Evolutionary conservation across 2,888 invertebrate species (phyloP).

Genomic region (Drosophila peninsularis): DNA sequence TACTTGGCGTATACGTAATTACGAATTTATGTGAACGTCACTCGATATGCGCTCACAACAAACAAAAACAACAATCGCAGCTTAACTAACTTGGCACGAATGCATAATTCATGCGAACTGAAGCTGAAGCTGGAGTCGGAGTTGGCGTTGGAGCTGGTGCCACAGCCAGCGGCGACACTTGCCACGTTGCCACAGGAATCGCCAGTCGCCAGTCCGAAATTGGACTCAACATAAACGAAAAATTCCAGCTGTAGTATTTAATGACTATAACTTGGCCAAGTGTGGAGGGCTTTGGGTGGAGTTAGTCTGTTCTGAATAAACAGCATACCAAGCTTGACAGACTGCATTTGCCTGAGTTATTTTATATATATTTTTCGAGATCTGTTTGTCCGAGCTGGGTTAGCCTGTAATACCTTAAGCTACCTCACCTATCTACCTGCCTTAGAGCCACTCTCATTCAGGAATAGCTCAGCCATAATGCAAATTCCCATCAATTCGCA

Average conservation of each 20-base stretch:
- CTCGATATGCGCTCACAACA: slow-evolving; percentile 36
- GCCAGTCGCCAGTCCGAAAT: slow-evolving; percentile 5
- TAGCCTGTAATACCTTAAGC: no score
- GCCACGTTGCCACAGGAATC: slow-evolving; percentile 52
- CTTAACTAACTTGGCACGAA: slow-evolving; percentile 48
- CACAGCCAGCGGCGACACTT: slow-evolving; percentile 55
- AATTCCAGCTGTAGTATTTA: slow-evolving; percentile 2
- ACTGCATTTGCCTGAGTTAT: background rate
- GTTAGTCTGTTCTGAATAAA: background rate
- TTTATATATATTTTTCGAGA: background rate
- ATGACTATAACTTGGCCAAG: background rate
- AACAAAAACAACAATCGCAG: slow-evolving; percentile 33
- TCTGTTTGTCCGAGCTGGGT: no score
- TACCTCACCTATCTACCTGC: no score
- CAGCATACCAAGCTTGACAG: background rate
- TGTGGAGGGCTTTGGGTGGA: background rate
- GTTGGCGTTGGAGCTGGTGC: background rate
- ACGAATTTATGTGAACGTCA: slow-evolving; percentile 73
- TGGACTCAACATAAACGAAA: slow-evolving; percentile 1
- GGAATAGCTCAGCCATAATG: background rate
- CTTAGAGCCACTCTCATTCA: no score
- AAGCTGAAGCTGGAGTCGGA: background rate
- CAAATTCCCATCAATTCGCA: background rate
- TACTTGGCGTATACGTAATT: slow-evolving; percentile 80
- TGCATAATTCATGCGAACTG: slow-evolving; percentile 57